phyloP scores from a whole-genome alignment of 2,797 vertebrate species.

The Pseudomugil tenellus region DNA sequence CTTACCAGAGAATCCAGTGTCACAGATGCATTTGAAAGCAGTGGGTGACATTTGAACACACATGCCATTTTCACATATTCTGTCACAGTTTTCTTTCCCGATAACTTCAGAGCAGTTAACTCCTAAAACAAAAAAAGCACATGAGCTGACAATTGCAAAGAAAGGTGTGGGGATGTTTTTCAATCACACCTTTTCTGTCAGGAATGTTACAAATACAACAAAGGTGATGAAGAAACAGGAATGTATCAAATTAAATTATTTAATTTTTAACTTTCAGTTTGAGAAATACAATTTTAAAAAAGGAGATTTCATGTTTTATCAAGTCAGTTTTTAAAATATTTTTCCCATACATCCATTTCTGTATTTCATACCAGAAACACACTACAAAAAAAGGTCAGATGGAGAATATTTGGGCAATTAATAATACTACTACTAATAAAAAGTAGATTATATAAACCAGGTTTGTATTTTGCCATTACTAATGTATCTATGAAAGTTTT shows the following conservation, averaged over 20 bases:
- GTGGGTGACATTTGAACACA: slow-evolving; percentile 73
- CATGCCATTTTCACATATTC: slow-evolving; percentile 79
- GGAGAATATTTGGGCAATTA: no score
- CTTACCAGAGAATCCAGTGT: slow-evolving; percentile 73
- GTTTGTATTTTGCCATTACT: no score
- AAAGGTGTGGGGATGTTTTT: not conserved
- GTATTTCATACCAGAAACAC: not conserved
- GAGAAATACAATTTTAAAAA: not conserved
- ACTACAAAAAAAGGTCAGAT: no score
- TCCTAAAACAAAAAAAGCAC: slow-evolving; percentile 71
- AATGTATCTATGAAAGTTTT: no score
- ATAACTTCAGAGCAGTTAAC: slow-evolving; percentile 85
- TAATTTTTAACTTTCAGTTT: not conserved
- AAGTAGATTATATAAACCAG: no score
- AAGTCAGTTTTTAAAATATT: not conserved
- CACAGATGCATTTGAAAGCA: slow-evolving; percentile 82
- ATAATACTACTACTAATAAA: no score
- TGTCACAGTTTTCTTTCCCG: slow-evolving; percentile 78
- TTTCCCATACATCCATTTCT: not conserved
- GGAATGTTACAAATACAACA: not conserved
- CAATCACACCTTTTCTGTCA: no score
- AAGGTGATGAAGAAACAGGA: not conserved
- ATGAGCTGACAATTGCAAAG: not conserved
- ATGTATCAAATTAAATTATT: not conserved
- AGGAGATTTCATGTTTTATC: not conserved